These are phyloP conservation scores for Castor canadensis DNA, from an alignment of 2,113 vertebrate genomes.

Conservation along the genomic window DNA sequence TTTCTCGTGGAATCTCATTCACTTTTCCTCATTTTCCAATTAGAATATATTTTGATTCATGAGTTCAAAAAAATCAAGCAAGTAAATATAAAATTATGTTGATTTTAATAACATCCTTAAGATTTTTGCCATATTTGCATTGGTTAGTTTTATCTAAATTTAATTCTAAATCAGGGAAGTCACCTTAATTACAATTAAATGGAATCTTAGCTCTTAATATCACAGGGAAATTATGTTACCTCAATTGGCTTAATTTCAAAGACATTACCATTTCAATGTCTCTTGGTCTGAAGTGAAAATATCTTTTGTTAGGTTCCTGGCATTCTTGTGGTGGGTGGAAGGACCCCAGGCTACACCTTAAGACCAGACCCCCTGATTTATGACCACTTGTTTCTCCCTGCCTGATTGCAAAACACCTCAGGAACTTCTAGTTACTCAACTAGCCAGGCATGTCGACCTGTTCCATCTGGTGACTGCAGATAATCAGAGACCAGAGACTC, in stretches of 20 bases:
- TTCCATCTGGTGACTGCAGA: too few relatives aligned
- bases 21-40: conserved; percentile 25
- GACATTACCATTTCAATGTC: conserved; percentile 61
- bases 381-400: too few relatives aligned
- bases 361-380: too few relatives aligned
- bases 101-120: conserved; percentile 42
- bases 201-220: conserved; percentile 31
- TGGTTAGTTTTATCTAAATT: conserved; percentile 49
- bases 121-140: conserved; percentile 42
- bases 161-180: conserved; percentile 48
- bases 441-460: too few relatives aligned
- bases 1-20: not conserved
- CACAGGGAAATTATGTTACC: not conserved
- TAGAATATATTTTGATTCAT: conserved; percentile 50
- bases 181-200: conserved; percentile 55
- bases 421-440: too few relatives aligned
- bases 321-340: too few relatives aligned
- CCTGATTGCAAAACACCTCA: too few relatives aligned
- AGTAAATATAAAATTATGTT: conserved; percentile 63
- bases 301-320: too few relatives aligned
- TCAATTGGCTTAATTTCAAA: conserved; percentile 34
- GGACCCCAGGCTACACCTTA: too few relatives aligned
- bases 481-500: too few relatives aligned
- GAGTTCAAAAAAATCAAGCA: conserved; percentile 54
- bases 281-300: conserved; percentile 55